Evolutionary conservation across 2,888 invertebrate species (phyloP).

Genomic region (Auanema sp.): DNA sequence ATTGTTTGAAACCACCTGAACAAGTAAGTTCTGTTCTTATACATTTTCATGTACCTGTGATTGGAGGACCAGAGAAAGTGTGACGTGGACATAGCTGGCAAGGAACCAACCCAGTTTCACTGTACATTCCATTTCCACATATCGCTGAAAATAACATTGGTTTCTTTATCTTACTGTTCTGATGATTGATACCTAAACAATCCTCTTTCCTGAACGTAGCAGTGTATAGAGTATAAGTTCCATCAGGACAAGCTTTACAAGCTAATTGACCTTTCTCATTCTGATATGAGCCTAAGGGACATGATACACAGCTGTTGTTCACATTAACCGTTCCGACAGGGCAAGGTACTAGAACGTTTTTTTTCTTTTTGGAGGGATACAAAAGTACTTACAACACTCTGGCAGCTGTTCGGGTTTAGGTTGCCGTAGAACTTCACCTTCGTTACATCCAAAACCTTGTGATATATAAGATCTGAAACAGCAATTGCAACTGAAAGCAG

Average conservation of each 20-base stretch:
- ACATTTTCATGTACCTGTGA: constrained; percentile 26
- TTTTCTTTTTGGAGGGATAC: neutral
- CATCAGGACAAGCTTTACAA: constrained; percentile 88
- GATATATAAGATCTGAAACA: constrained; percentile 74
- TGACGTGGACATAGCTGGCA: constrained; percentile 91
- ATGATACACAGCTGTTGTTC: constrained; percentile 83
- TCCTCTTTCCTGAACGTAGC: constrained; percentile 71
- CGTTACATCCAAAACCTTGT: constrained; percentile 87
- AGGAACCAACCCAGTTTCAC: constrained; percentile 89
- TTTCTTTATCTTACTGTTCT: neutral
- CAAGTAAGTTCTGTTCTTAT: neutral
- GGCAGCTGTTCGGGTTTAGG: constrained; percentile 79
- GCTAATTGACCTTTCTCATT: constrained; percentile 73
- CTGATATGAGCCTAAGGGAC: constrained; percentile 82
- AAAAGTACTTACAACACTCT: constrained; percentile 81
- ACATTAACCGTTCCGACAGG: constrained; percentile 93
- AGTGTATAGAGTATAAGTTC: constrained; percentile 81
- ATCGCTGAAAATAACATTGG: constrained; percentile 71
- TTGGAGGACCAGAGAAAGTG: constrained; percentile 72
- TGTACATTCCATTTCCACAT: constrained; percentile 93
- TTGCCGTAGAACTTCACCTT: constrained; percentile 91
- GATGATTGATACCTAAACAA: constrained; percentile 48
- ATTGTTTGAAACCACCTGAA: constrained; percentile 65
- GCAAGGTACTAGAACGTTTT: constrained; percentile 79
- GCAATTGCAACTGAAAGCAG: neutral